Base-by-base conservation (phyloP, 1,140 invertebrate genomes). In the Diabrotica undecimpunctata region DNA sequence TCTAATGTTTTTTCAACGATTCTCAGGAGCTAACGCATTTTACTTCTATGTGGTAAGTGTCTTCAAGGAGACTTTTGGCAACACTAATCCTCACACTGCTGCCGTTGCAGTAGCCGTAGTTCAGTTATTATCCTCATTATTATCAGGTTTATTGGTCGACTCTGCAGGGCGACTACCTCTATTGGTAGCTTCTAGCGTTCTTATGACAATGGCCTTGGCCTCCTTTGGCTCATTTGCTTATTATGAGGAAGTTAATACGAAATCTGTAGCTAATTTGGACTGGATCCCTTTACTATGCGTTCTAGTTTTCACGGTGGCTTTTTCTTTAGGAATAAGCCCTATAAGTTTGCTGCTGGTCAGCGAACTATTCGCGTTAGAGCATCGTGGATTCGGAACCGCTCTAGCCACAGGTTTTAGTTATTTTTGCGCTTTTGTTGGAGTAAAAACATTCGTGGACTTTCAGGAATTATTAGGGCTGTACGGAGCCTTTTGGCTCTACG, bases 401-500 rank as follows among this genome's bases (percentile, higher is more conserved):
- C 83, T 95, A 71, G 91, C 92, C 39, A 91, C 90, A 2, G 88
- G 90, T 68, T 92, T 92, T 78, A 94, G 90, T 76, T 94, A 95
- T 85, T 84, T 91, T 9, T 93, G 90, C 81, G 92, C 92, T 62
- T 95, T 95, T 78, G 83, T 93, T 12, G 90, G 93, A 41, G 93
- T 95, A 8, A 95, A 95, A 79, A 91, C 92, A 50, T 95, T 93
- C 78, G 86, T 90, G 62, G 88, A 92, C 74, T 87, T 95, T 74
- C 87, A 92, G 79, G 83, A 87, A 75, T 77, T 84, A 8, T 82
- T 95, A 46, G 92, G 92, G 1, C 76, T 93, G 9, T 86, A 91
- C 73, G 92, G 90, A 7, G 86, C 92, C 0, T 97, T 95, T 76
- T 95, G 93, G 91, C 82, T 95, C 66, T 97, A 95, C 76, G 88